These are phyloP conservation scores for Anser cygnoides DNA, from an alignment of 2,113 vertebrate genomes.

Conservation along the genomic window DNA sequence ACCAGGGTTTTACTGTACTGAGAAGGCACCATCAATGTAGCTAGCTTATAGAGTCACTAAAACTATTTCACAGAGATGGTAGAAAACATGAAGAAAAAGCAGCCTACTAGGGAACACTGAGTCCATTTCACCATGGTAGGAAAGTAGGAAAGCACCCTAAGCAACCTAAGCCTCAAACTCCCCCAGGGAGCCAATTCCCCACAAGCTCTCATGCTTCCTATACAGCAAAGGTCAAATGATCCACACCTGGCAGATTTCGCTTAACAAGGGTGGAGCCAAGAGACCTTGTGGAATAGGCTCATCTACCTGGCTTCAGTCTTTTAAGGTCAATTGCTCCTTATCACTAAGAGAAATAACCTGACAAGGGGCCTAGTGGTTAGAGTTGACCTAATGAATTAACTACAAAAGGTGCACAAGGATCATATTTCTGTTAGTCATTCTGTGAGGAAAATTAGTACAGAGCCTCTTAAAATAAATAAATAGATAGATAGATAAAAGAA, in stretches of 20 bases:
- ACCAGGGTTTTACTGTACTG: too few species aligned
- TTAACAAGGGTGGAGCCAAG: background rate
- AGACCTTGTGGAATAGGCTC: background rate
- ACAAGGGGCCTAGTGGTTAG: background rate
- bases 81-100: background rate
- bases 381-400: background rate
- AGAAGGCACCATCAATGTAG: background rate
- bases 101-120: background rate
- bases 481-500: too few species aligned
- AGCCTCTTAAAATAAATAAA: background rate
- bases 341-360: background rate
- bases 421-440: background rate
- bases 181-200: too few species aligned
- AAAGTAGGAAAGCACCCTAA: background rate
- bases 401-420: background rate
- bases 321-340: background rate
- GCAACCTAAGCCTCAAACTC: background rate
- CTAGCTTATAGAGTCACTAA: background rate
- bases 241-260: background rate
- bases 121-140: accelerated
- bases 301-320: background rate
- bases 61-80: too few species aligned
- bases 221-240: background rate
- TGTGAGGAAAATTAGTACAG: background rate
- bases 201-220: accelerated